Evolutionary conservation across 2,113 vertebrate species (phyloP).

Genomic region (Ranitomeya variabilis): DNA sequence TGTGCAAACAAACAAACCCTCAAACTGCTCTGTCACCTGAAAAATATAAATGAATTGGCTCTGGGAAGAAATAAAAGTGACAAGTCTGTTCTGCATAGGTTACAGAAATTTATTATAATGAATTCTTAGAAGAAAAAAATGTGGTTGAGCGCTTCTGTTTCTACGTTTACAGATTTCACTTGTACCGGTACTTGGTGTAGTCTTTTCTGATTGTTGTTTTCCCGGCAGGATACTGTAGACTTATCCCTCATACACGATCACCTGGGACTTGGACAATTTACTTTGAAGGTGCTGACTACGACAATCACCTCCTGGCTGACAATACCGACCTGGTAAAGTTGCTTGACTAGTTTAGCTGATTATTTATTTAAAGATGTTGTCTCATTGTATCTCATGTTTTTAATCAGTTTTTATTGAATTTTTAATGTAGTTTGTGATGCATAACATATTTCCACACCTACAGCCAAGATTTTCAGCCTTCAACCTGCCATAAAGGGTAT

Average conservation of each 20-base stretch:
- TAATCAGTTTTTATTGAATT: no score
- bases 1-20: no score
- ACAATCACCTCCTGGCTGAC: slow-evolving; percentile 85
- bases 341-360: background rate
- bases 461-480: no score
- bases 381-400: no score
- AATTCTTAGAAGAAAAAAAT: background rate
- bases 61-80: no score
- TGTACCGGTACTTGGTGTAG: background rate
- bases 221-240: slow-evolving; percentile 85
- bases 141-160: background rate
- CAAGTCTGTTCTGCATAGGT: no score
- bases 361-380: background rate
- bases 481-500: no score
- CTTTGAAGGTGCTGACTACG: slow-evolving; percentile 93
- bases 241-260: slow-evolving; percentile 84
- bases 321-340: slow-evolving; percentile 83
- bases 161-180: background rate
- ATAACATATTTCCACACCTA: no score
- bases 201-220: background rate
- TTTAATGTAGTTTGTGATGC: no score
- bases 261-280: slow-evolving; percentile 95
- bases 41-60: no score
- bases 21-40: no score
- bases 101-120: no score